Percentiles rank a stretch among this genome's conserved stretches.
Evolutionary conservation across 1,140 invertebrate genomes (phyloP).

Genomic region (Dinothrombium tinctorium): DNA sequence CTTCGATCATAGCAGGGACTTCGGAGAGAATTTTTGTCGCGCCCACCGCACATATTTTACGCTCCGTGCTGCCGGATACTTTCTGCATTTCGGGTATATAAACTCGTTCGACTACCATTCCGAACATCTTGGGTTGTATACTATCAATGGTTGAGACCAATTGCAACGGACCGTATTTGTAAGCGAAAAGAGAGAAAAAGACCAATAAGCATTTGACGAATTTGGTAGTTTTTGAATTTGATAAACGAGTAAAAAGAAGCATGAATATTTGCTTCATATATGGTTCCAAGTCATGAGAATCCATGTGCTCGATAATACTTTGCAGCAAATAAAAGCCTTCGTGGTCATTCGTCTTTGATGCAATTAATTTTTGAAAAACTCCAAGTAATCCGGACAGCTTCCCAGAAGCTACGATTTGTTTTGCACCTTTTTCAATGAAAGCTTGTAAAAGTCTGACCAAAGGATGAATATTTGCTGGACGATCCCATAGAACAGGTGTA

Average conservation of each 20-base stretch:
- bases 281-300: constrained; percentile 35
- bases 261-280: constrained; percentile 72
- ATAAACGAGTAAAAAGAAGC: constrained; percentile 67
- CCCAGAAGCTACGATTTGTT: constrained; percentile 39
- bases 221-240: constrained; percentile 79
- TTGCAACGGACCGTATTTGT: constrained; percentile 42
- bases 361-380: constrained; percentile 86
- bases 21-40: constrained; percentile 61
- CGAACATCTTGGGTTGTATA: constrained; percentile 75
- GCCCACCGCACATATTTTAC: constrained; percentile 69
- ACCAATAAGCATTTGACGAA: constrained; percentile 62
- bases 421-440: constrained; percentile 46
- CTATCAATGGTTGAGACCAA: constrained; percentile 55
- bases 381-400: constrained; percentile 49
- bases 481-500: constrained; percentile 67
- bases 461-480: constrained; percentile 69
- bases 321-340: constrained; percentile 82
- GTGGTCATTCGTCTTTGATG: constrained; percentile 82
- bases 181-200: constrained; percentile 62
- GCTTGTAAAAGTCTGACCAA: constrained; percentile 65
- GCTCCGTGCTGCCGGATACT: constrained; percentile 49
- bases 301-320: constrained; percentile 47
- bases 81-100: constrained; percentile 63
- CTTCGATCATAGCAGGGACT: constrained; percentile 34
- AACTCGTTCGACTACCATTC: constrained; percentile 71